A percentile compares a stretch with the other conserved stretches of the same genome.
Conservation (phyloP, 2,888 invertebrate genomes). For the Phortica okadai region DNA sequence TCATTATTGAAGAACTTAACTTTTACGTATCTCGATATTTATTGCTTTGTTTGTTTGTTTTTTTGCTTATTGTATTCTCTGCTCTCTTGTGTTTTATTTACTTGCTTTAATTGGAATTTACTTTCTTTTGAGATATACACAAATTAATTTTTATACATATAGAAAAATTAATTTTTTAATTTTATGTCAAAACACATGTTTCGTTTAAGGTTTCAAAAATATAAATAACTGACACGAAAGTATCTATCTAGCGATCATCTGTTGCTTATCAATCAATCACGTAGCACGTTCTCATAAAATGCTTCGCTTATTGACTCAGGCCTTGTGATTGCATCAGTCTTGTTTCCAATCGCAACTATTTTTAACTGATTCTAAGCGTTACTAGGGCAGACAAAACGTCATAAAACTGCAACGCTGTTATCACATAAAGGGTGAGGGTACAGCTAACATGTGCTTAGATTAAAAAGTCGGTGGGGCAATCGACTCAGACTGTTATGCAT, state of each 20-base stretch:
- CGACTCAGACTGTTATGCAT: background rate
- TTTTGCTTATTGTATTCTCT: background rate
- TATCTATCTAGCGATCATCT: background rate
- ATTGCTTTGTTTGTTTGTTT: slow-evolving; percentile 30
- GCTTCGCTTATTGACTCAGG: slow-evolving; percentile 12
- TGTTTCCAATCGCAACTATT: slow-evolving; percentile 24
- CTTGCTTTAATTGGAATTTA: background rate
- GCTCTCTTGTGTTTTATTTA: background rate
- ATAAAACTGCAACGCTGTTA: background rate
- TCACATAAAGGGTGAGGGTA: background rate
- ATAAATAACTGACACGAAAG: background rate
- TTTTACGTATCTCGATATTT: slow-evolving; percentile 12
- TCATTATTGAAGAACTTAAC: slow-evolving; percentile 52
- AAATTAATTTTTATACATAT: background rate
- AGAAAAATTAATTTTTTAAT: background rate
- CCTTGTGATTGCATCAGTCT: slow-evolving; percentile 21
- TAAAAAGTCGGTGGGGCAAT: background rate
- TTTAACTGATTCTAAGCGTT: background rate
- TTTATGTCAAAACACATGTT: background rate
- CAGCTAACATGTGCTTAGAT: background rate
- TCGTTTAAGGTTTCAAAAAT: background rate
- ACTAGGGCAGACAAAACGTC: background rate
- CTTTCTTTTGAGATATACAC: background rate
- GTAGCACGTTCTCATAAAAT: slow-evolving; percentile 5
- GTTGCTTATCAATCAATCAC: background rate